Evolutionary conservation across 2,797 vertebrate species (phyloP), one percentile per base, ranked within the genome.

Genomic region (Microctenopoma stevenorrisi): DNA sequence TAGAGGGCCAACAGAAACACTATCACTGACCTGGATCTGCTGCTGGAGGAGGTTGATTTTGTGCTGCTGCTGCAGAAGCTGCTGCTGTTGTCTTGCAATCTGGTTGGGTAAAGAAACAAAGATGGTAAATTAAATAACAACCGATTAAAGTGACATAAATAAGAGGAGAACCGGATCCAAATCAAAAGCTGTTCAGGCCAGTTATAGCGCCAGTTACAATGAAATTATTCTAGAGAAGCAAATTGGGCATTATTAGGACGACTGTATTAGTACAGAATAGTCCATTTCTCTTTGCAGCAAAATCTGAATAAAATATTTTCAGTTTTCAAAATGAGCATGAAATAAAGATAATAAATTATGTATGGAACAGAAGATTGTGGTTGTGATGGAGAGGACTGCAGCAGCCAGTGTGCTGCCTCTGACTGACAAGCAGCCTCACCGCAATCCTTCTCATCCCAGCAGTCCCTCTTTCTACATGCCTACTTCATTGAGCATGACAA

Each of bases 21-120:
- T 50, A 69, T 92, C 82, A 96, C 98, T 95, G 95, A 99, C 98
- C 98, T 99, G 98, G 94, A 99, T 99, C 96, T 99, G 98, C 93
- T 99, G 98, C 92, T 99, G 98, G 82, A 99, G 96, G 91, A 99
- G 96, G 95, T 99, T 99, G 95, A 99, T 99, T 94, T 99, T 99
- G 95, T 99, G 98, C 94, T 99, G 98, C 94, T 99, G 98, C 93
- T 99, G 98, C 90, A 99, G 94, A 90, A 99, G 97, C 93, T 99
- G 98, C 93, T 99, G 98, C 91, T 99, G 98, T 94, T 99, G 98
- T 95, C 98, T 96, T 83, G 97, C 98, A 86, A 99, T 99, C 98
- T 99, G 92, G 84, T 87, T 82, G 90, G 89, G 92, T 85, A 93
- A 44, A 81, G 40, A 54, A 81, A 49, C 16, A 71, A 61, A 61